Evolutionary conservation across 1,140 invertebrate genomes (phyloP).

Genomic region (Papilio dardanus): DNA sequence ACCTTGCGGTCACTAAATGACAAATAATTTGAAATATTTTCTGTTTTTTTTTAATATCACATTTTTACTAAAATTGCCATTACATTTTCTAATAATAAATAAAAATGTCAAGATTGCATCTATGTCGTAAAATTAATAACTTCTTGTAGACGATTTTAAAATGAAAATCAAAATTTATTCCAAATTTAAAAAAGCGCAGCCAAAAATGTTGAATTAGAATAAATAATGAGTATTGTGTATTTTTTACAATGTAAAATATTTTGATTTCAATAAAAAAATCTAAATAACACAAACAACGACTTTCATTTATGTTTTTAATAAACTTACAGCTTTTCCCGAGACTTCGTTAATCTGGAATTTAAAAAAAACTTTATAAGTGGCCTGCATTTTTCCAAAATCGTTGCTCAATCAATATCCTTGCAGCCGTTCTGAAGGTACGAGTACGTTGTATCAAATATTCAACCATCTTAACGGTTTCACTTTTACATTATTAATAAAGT

Average conservation of each 20-base stretch:
- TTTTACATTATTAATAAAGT: too few species aligned
- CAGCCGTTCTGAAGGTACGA: too few species aligned
- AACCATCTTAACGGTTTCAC: too few species aligned
- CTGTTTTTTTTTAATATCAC: background rate
- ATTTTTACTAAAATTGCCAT: background rate
- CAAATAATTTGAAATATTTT: background rate
- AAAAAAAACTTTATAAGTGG: too few species aligned
- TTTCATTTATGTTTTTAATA: slow-evolving; percentile 61
- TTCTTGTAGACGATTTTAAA: background rate
- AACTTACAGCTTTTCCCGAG: too few species aligned
- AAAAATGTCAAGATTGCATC: background rate
- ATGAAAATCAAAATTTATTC: slow-evolving; percentile 34
- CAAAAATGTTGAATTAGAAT: slow-evolving; percentile 76
- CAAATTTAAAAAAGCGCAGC: slow-evolving; percentile 57
- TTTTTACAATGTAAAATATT: slow-evolving; percentile 82
- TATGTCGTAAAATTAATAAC: background rate
- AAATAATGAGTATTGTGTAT: slow-evolving; percentile 75
- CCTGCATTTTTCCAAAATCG: too few species aligned
- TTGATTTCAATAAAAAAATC: slow-evolving; percentile 81
- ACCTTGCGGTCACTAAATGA: background rate
- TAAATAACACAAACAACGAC: slow-evolving; percentile 56
- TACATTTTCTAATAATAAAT: background rate
- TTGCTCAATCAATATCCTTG: too few species aligned
- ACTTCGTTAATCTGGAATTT: too few species aligned
- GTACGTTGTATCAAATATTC: too few species aligned